These are phyloP conservation scores for Dipodomys ordii DNA, from an alignment of 2,113 vertebrate species.

Conservation along the genomic window DNA sequence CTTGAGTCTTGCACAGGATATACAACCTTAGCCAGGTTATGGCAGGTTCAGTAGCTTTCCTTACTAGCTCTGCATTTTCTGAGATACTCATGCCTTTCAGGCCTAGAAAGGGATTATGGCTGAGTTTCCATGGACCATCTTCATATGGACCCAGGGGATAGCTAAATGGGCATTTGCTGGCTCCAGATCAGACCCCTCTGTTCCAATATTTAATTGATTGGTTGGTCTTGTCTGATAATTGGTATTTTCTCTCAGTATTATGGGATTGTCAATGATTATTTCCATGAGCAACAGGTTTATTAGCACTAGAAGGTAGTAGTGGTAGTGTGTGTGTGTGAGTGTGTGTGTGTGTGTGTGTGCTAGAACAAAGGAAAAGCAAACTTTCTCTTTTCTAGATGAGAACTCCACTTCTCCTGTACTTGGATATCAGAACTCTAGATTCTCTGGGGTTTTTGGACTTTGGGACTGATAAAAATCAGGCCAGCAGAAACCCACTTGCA, in stretches of 20 bases:
- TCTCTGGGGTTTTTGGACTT: background rate
- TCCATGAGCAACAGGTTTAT: background rate
- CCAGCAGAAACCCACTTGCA: background rate
- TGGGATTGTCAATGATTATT: background rate
- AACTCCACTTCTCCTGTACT: background rate
- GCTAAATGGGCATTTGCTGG: background rate
- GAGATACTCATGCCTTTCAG: background rate
- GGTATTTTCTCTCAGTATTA: too few relatives aligned
- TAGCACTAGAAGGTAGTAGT: background rate
- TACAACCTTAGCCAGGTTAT: background rate
- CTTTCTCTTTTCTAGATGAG: background rate
- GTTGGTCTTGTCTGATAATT: background rate
- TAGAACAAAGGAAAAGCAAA: too few relatives aligned
- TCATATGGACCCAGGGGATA: background rate
- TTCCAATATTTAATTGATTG: background rate
- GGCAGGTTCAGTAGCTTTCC: background rate
- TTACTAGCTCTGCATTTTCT: background rate
- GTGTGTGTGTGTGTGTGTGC: too few relatives aligned
- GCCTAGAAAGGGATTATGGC: too few relatives aligned
- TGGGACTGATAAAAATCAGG: too few relatives aligned
- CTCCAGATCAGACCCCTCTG: background rate
- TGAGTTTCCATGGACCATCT: background rate
- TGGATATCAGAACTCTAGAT: background rate
- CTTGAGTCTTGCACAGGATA: background rate
- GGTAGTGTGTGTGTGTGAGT: too few relatives aligned